These are phyloP conservation scores for Chrysomela aeneicollis DNA, from an alignment of 2,888 invertebrate genomes.

Conservation along the genomic window DNA sequence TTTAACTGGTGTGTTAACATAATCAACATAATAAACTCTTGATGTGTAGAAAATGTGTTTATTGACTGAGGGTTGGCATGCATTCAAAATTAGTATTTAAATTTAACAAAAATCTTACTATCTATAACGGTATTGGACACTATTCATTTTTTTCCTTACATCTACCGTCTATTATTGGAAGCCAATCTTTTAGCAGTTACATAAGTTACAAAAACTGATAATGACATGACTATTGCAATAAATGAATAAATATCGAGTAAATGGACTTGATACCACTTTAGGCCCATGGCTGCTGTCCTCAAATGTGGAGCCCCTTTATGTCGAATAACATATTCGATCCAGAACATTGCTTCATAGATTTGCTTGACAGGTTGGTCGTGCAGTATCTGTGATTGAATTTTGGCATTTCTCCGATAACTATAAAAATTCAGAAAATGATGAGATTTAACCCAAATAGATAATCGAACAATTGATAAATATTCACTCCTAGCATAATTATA, in stretches of 20 bases:
- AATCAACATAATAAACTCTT: too few species aligned
- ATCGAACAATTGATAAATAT: too few species aligned
- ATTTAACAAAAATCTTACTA: too few species aligned
- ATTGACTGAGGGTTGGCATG: too few species aligned
- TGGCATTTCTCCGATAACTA: conserved; percentile 42
- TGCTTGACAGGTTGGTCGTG: conserved; percentile 47
- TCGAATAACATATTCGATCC: conserved; percentile 49
- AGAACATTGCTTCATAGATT: conserved; percentile 46
- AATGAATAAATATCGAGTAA: conserved; percentile 42
- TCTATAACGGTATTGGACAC: too few species aligned
- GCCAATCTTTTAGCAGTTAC: background rate
- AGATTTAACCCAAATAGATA: too few species aligned
- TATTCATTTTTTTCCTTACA: background rate
- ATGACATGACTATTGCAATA: background rate
- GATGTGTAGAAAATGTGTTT: too few species aligned
- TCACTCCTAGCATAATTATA: too few species aligned
- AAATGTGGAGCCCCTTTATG: conserved; percentile 49
- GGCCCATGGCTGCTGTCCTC: conserved; percentile 40
- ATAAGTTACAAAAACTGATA: background rate
- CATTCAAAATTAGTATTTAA: too few species aligned
- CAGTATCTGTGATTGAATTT: conserved; percentile 42
- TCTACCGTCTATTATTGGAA: background rate
- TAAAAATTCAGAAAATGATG: conserved; percentile 3
- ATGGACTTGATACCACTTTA: conserved; percentile 47
- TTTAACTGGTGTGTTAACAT: too few species aligned